Evolutionary conservation across 2,113 vertebrate species (phyloP).

Genomic region (Cygnus buccinator): DNA sequence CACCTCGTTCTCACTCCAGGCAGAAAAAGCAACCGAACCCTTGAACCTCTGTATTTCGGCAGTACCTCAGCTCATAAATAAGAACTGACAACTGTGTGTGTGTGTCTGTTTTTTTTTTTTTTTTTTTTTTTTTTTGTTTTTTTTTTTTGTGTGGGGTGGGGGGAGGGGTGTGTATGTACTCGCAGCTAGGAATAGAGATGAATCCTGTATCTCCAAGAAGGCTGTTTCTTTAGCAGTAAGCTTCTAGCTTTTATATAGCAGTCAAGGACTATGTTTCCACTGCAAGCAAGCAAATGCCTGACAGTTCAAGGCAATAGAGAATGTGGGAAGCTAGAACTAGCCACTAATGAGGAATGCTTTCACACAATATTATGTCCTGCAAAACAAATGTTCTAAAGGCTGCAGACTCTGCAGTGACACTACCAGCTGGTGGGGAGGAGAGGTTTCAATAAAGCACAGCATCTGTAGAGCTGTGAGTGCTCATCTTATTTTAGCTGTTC

Average conservation of each 20-base stretch:
- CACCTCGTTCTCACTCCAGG: conserved; percentile 45
- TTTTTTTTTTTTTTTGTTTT: no score
- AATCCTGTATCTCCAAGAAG: background rate
- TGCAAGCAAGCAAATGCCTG: background rate
- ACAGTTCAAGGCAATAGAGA: background rate
- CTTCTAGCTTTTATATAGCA: background rate
- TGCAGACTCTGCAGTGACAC: background rate
- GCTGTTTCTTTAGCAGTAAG: background rate
- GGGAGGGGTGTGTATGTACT: no score
- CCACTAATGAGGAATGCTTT: no score
- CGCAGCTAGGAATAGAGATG: background rate
- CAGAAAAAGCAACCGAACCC: background rate
- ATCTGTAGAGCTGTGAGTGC: background rate
- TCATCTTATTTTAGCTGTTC: background rate
- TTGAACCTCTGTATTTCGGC: conserved; percentile 17
- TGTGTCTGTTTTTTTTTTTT: no score
- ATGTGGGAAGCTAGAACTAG: background rate
- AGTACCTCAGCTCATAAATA: conserved; percentile 33
- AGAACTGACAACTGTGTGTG: background rate
- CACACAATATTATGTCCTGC: background rate
- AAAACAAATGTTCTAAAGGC: background rate
- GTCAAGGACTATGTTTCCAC: background rate
- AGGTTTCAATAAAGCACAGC: background rate
- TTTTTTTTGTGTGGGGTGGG: no score
- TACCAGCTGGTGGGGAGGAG: background rate